Evolutionary conservation across 2,888 invertebrate genomes (phyloP).

Genomic region (Drosophila recens): DNA sequence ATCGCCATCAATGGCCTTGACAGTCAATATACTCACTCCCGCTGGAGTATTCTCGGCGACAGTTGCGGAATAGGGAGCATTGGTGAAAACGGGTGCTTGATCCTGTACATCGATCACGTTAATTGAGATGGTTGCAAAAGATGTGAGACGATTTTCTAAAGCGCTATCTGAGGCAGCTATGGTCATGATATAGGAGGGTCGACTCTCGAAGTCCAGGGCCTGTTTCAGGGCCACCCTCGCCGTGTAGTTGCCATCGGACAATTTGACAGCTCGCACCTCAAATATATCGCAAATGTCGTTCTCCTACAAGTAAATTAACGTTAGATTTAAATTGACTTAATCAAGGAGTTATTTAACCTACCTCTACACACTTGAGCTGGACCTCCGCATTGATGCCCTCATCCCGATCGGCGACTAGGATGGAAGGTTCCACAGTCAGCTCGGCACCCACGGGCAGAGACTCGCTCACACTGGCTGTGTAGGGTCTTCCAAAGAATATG

Average conservation of each 20-base stretch:
- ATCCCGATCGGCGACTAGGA: constrained; percentile 90
- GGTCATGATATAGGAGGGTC: constrained; percentile 90
- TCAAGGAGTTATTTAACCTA: constrained; percentile 80
- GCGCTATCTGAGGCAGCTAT: constrained; percentile 89
- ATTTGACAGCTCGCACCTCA: constrained; percentile 88
- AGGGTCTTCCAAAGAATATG: constrained; percentile 90
- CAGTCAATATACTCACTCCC: constrained; percentile 89
- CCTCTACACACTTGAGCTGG: constrained; percentile 88
- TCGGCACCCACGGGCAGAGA: constrained; percentile 88
- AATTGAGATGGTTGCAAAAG: constrained; percentile 90
- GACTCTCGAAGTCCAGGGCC: constrained; percentile 91
- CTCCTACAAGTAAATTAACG: constrained; percentile 82
- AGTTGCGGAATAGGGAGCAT: constrained; percentile 92
- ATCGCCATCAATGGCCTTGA: constrained; percentile 93
- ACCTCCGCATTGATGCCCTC: constrained; percentile 91
- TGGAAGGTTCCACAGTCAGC: constrained; percentile 87
- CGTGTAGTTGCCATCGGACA: constrained; percentile 89
- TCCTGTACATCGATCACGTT: constrained; percentile 93
- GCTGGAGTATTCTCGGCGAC: constrained; percentile 90
- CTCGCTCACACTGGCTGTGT: constrained; percentile 90
- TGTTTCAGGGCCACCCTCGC: constrained; percentile 89
- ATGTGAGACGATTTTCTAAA: constrained; percentile 87
- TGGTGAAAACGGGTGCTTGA: constrained; percentile 92
- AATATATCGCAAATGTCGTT: constrained; percentile 90
- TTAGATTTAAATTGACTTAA: not conserved